These are phyloP conservation scores for Drosophila kanapiae DNA, from an alignment of 1,140 invertebrate species.

Conservation along the genomic window DNA sequence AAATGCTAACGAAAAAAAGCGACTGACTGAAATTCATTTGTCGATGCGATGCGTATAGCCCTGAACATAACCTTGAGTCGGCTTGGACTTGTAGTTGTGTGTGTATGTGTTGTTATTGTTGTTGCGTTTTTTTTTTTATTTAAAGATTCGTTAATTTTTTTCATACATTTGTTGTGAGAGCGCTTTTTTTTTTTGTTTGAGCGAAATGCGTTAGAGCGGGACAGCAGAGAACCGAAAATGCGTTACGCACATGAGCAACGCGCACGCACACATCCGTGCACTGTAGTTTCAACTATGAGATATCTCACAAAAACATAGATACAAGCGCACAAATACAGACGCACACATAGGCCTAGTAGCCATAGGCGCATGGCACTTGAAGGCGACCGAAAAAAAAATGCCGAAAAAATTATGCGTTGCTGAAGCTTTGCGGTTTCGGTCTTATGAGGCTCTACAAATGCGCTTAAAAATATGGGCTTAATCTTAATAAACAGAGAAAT, in stretches of 20 bases:
- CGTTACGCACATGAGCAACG: slow-evolving; percentile 71
- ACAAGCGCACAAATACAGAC: not conserved
- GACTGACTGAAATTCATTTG: slow-evolving; percentile 66
- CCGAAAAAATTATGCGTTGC: slow-evolving; percentile 48
- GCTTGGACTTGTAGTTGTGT: slow-evolving; percentile 36
- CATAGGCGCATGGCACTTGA: slow-evolving; percentile 63
- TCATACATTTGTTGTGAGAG: slow-evolving; percentile 55
- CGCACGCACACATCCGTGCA: slow-evolving; percentile 26
- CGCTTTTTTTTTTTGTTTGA: slow-evolving; percentile 64
- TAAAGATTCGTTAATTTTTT: slow-evolving; percentile 82
- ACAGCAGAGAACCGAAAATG: slow-evolving; percentile 60
- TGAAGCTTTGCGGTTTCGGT: slow-evolving; percentile 31
- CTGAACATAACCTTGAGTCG: slow-evolving; percentile 84
- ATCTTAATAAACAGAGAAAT: too few species aligned
- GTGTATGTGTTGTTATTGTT: slow-evolving; percentile 30
- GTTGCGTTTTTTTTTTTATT: slow-evolving; percentile 60
- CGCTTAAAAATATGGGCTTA: slow-evolving; percentile 21
- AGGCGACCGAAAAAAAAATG: slow-evolving; percentile 16
- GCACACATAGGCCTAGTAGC: not conserved
- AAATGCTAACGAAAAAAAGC: slow-evolving; percentile 43
- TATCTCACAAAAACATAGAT: slow-evolving; percentile 22
- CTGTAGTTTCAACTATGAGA: slow-evolving; percentile 20
- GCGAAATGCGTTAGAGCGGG: slow-evolving; percentile 68
- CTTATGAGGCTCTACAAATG: slow-evolving; percentile 31
- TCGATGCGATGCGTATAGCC: slow-evolving; percentile 81